These are phyloP conservation scores for Rhinogobio ventralis DNA, from an alignment of 2,797 vertebrate genomes.

Conservation along the genomic window DNA sequence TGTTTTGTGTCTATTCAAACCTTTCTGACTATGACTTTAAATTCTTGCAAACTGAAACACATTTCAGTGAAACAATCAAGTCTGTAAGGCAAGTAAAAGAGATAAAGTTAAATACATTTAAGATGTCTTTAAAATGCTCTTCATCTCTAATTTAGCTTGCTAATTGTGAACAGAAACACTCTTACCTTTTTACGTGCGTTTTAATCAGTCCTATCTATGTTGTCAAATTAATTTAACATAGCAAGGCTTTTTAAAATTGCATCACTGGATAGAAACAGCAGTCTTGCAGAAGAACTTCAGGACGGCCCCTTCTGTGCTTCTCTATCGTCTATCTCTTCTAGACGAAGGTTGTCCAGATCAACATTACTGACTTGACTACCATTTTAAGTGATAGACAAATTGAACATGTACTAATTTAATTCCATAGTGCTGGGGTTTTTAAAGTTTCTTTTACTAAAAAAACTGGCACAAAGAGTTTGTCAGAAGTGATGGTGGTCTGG, in stretches of 20 bases:
- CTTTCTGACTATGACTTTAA: background rate
- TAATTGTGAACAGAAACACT: background rate
- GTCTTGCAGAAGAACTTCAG: background rate
- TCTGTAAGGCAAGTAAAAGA: background rate
- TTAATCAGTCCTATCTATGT: background rate
- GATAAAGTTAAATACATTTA: background rate
- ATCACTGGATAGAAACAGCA: background rate
- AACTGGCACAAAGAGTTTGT: constrained; percentile 9
- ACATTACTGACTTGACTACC: too few species aligned
- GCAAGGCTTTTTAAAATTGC: background rate
- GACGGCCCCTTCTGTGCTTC: background rate
- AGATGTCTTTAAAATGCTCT: background rate
- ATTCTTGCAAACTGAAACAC: background rate
- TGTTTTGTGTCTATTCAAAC: background rate
- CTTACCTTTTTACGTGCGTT: background rate
- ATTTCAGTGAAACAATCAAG: background rate
- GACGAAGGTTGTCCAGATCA: background rate
- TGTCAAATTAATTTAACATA: background rate
- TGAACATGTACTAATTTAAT: background rate
- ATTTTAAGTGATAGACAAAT: background rate
- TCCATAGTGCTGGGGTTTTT: background rate
- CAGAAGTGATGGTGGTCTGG: constrained; percentile 26
- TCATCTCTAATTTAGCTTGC: background rate
- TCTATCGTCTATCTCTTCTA: background rate
- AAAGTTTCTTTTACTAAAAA: too few species aligned